Evolutionary conservation across 2,113 vertebrate species (phyloP).

Genomic region (Pseudolaguvia tuberculata): DNA sequence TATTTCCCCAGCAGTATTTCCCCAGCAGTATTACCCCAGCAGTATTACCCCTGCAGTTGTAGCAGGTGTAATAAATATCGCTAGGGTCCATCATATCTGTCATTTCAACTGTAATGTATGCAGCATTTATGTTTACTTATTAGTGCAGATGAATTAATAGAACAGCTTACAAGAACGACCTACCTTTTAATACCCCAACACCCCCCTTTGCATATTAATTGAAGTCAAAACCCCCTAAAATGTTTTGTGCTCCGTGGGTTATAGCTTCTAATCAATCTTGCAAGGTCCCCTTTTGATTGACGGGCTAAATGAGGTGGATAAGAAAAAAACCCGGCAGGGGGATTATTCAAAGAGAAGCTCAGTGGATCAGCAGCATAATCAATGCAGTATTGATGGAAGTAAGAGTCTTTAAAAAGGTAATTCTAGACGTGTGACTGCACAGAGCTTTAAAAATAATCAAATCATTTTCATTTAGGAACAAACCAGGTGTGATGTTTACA

Average conservation of each 20-base stretch:
- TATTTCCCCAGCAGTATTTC: too few relatives aligned
- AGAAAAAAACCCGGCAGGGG: not conserved
- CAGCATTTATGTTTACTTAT: not conserved
- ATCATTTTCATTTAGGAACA: constrained; percentile 54
- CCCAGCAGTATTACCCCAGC: not conserved
- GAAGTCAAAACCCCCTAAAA: constrained; percentile 51
- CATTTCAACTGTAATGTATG: not conserved
- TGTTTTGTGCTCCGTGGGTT: constrained; percentile 48
- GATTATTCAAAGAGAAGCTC: constrained; percentile 33
- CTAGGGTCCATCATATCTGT: too few relatives aligned
- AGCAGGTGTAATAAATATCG: constrained; percentile 12
- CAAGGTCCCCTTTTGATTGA: constrained; percentile 31
- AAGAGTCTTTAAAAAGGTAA: constrained; percentile 61
- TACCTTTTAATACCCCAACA: constrained; percentile 52
- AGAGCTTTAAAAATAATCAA: constrained; percentile 62
- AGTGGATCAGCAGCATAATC: constrained; percentile 58
- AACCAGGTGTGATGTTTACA: constrained; percentile 65
- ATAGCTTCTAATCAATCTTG: constrained; percentile 49
- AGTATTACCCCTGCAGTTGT: not conserved
- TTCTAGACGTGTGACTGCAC: constrained; percentile 59
- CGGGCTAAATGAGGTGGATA: constrained; percentile 46
- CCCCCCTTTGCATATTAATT: constrained; percentile 59
- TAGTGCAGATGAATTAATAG: not conserved
- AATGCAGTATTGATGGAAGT: constrained; percentile 61
- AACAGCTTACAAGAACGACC: not conserved